Conservation (phyloP, 2,113 vertebrate species). For the Entelurus aequoreus region DNA sequence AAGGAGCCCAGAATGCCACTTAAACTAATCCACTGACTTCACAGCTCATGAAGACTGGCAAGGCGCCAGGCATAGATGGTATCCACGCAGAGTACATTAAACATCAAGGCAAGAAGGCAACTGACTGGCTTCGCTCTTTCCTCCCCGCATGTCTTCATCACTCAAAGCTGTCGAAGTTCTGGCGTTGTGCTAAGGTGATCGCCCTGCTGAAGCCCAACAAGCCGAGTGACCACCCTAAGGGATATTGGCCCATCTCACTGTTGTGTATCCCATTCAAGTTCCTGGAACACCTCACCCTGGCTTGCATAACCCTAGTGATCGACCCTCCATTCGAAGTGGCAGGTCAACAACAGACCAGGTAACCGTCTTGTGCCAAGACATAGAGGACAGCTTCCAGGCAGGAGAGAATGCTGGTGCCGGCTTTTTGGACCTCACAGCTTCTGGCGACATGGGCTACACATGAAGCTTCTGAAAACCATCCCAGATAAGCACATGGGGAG, state of each 20-base stretch:
- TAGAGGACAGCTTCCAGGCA: neutral
- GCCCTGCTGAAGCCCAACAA: neutral
- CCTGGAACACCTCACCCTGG: neutral
- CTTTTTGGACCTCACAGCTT: constrained; percentile 1
- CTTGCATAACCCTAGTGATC: neutral
- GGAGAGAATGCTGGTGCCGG: neutral
- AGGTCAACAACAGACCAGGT: neutral
- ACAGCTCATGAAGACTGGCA: too few species aligned
- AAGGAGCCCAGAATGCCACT: too few species aligned
- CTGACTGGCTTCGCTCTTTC: too few species aligned
- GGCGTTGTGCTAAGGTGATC: neutral
- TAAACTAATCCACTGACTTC: too few species aligned
- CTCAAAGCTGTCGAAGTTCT: too few species aligned
- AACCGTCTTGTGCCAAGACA: neutral
- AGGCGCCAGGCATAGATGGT: too few species aligned
- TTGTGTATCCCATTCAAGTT: neutral
- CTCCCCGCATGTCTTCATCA: too few species aligned
- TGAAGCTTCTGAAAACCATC: neutral
- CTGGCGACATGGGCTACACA: neutral
- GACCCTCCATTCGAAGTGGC: neutral
- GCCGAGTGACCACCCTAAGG: neutral
- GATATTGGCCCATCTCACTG: neutral
- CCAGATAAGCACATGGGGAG: neutral
- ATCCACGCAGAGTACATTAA: too few species aligned
- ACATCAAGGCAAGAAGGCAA: too few species aligned